Evolutionary conservation across 23 tunicate species (phyloP), one percentile per base, ranked within the genome.

Genomic region (Oikopleura albicans): DNA sequence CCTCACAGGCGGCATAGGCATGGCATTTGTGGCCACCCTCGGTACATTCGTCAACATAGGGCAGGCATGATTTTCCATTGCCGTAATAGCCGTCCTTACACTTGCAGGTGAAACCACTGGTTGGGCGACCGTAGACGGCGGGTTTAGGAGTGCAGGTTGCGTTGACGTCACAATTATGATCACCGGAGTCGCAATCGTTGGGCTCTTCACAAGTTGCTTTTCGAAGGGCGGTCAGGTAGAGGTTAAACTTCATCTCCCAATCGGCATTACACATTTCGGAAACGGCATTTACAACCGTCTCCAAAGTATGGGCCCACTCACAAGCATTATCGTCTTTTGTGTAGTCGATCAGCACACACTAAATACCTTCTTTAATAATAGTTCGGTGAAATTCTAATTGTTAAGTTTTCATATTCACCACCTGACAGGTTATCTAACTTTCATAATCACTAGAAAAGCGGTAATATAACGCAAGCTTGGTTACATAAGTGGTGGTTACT

Each of bases 141-240:
- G 79, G 34, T 29, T 71, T 71, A 4, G 79, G 34, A 29, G 31
- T 71, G 37, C 79, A 71, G 33, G 28, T 37, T 22, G 79, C 79
- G 37, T 71, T 71, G 2, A 2, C 34, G 79, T 71, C 34, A 29
- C 79, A 71, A 29, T 71, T 71, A 29, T 71, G 33, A 37, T 16
- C 31, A 4, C 79, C 79, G 31, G 27, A 16, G 4, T 71, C 79
- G 35, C 79, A 71, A 29, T 71, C 79, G 37, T 71, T 71, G 28
- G 79, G 79, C 37, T 71, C 79, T 34, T 71, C 79, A 37, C 79
- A 71, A 16, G 79, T 16, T 31, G 79, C 79, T 71, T 71, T 29
- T 71, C 79, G 79, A 71, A 71, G 79, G 27, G 27, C 35, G 79
- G 28, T 37, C 28, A 71, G 79, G 2, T 71, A 2, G 37, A 2